Percentiles rank a stretch among this genome's conserved stretches.
Conservation (phyloP, 2,888 invertebrate genomes). For the Lepidocyrtinus sp. region DNA sequence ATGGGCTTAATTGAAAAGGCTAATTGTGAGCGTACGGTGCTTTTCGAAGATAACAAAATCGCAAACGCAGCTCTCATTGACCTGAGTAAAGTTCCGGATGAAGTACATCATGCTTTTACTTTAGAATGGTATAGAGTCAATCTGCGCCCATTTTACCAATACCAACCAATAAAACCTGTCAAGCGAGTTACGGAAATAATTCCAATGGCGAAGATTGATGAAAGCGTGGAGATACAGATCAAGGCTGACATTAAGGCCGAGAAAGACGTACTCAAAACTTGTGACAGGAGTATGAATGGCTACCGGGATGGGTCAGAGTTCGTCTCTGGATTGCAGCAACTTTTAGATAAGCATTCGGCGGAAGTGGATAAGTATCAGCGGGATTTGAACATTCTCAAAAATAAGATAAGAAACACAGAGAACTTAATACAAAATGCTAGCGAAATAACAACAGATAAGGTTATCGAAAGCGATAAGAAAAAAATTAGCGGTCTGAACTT, state of each 20-base stretch:
- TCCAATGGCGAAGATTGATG: constrained; percentile 28
- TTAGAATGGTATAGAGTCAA: constrained; percentile 42
- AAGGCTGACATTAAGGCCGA: constrained; percentile 16
- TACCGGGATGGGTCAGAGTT: neutral
- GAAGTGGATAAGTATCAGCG: too few relatives aligned
- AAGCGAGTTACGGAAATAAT: constrained; percentile 34
- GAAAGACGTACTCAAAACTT: constrained; percentile 12
- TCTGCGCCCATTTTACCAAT: constrained; percentile 21
- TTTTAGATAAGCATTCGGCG: too few relatives aligned
- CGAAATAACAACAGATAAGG: constrained; percentile 11
- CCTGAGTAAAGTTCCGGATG: neutral
- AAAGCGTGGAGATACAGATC: constrained; percentile 2
- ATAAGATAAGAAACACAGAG: constrained; percentile 12
- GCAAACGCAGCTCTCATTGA: constrained; percentile 27
- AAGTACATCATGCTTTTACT: constrained; percentile 23
- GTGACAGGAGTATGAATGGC: constrained; percentile 7
- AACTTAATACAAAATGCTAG: constrained; percentile 4
- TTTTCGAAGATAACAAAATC: constrained; percentile 22
- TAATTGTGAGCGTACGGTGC: constrained; percentile 34
- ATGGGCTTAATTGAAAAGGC: constrained; percentile 28
- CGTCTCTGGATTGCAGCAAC: too few relatives aligned
- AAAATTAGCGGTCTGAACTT: neutral
- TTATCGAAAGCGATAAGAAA: constrained; percentile 30
- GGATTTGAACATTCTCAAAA: constrained; percentile 10
- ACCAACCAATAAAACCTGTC: neutral